These are phyloP conservation scores for Parapristionchus giblindavisi DNA, from an alignment of 2,888 invertebrate species.

Conservation along the genomic window DNA sequence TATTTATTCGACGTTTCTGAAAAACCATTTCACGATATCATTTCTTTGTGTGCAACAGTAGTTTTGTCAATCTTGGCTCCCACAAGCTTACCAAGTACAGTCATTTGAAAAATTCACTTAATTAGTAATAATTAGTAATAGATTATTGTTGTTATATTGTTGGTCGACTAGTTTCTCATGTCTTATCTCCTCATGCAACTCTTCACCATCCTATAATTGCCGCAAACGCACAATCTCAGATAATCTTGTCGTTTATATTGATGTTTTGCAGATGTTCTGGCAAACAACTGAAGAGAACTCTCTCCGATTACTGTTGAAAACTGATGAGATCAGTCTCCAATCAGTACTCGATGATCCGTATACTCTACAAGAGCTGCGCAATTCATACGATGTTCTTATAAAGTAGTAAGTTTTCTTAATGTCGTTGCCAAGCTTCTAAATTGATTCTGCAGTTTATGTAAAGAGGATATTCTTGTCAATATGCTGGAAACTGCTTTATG, in stretches of 20 bases:
- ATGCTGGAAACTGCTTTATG: constrained; percentile 45
- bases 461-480: constrained; percentile 46
- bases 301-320: constrained; percentile 13
- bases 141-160: no score
- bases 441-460: constrained; percentile 43
- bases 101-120: no score
- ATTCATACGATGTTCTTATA: constrained; percentile 50
- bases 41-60: not conserved
- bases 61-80: no score
- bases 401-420: constrained; percentile 47
- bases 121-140: no score
- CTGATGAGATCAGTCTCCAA: constrained; percentile 48
- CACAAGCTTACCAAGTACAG: no score
- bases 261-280: constrained; percentile 33
- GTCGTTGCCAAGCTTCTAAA: not conserved
- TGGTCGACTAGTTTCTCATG: no score
- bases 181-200: no score
- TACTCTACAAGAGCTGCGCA: constrained; percentile 56
- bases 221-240: not conserved
- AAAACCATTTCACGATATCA: not conserved
- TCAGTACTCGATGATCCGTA: constrained; percentile 55
- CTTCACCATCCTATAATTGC: no score
- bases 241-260: not conserved
- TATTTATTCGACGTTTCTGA: not conserved
- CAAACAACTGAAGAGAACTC: constrained; percentile 33